Percentiles rank a stretch among this genome's conserved stretches.
These are phyloP conservation scores for Neoseiulus cucumeris DNA, from an alignment of 1,140 invertebrate species.

Conservation along the genomic window DNA sequence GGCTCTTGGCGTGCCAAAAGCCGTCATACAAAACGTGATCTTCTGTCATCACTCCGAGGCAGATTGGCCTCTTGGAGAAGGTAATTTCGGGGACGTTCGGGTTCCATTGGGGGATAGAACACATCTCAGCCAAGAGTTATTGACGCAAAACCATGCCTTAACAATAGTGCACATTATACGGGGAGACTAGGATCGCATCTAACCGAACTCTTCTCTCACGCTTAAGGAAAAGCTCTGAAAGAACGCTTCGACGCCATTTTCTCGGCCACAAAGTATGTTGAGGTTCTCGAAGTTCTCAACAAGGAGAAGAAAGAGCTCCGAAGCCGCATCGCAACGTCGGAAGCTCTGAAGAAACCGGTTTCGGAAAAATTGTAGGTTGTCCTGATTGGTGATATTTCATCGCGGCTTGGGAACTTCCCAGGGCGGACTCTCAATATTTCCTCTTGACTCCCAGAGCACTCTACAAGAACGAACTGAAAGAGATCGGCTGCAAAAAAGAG, in stretches of 20 bases:
- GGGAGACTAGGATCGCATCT: too few species aligned
- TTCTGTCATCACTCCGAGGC: constrained; percentile 98
- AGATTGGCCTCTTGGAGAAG: constrained; percentile 39
- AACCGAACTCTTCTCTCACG: too few species aligned
- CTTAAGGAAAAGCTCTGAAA: constrained; percentile 2
- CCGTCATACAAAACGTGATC: constrained; percentile 85
- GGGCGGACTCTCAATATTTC: too few species aligned
- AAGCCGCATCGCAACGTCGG: neutral
- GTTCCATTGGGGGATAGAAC: too few species aligned
- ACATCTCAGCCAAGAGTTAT: too few species aligned
- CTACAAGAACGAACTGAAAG: constrained; percentile 3
- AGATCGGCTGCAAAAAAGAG: neutral
- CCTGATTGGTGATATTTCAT: neutral
- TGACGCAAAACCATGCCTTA: too few species aligned
- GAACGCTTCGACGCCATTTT: constrained; percentile 6
- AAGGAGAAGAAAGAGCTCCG: neutral
- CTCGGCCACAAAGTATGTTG: neutral
- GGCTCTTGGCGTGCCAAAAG: constrained; percentile 66
- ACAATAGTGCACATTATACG: too few species aligned
- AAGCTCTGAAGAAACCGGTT: neutral
- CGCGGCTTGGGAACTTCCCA: too few species aligned
- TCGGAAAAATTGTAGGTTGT: neutral
- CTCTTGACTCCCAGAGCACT: neutral
- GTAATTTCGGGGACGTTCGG: too few species aligned
- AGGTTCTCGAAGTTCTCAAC: neutral